A percentile compares a stretch with the other conserved stretches of the same genome.
phyloP scores from a whole-genome alignment of 1,140 invertebrate genomes.

The Monochamus saltuarius region DNA sequence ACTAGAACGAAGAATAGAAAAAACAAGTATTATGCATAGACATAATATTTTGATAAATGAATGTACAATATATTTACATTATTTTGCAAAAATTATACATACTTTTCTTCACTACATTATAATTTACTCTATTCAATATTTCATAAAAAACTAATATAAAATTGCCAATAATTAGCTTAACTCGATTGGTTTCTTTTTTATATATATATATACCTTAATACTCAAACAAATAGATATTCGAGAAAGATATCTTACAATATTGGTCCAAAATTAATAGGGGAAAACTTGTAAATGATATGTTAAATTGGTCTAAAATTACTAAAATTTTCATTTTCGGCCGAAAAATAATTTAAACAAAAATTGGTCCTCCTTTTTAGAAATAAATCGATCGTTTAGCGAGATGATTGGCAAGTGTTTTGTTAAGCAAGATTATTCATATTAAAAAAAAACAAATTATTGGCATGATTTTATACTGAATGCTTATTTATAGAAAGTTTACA shows the following conservation, averaged over 20 bases:
- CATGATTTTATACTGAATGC: slow-evolving; percentile 39
- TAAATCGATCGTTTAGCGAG: not conserved
- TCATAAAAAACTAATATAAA: slow-evolving; percentile 38
- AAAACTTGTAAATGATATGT: slow-evolving; percentile 42
- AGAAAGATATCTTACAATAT: slow-evolving; percentile 22
- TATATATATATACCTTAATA: no score
- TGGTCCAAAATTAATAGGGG: slow-evolving; percentile 32
- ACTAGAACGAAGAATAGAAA: slow-evolving; percentile 29
- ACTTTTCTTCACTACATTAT: slow-evolving; percentile 34
- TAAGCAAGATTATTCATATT: not conserved
- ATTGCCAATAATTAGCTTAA: slow-evolving; percentile 47
- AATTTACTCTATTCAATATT: slow-evolving; percentile 39
- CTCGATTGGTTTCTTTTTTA: slow-evolving; percentile 14
- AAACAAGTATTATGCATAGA: slow-evolving; percentile 38
- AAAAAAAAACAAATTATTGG: slow-evolving; percentile 42
- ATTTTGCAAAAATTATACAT: slow-evolving; percentile 38
- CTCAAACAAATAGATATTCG: slow-evolving; percentile 3
- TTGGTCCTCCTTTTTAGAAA: slow-evolving; percentile 30
- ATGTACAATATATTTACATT: slow-evolving; percentile 47
- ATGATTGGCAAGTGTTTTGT: no score
- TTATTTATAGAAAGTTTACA: slow-evolving; percentile 42
- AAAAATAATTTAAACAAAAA: slow-evolving; percentile 24
- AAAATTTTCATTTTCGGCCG: slow-evolving; percentile 11
- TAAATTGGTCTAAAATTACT: slow-evolving; percentile 39
- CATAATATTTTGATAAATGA: slow-evolving; percentile 44